Evolutionary conservation across 1,140 invertebrate species (phyloP).

Genomic region (Drosophila sucinea): DNA sequence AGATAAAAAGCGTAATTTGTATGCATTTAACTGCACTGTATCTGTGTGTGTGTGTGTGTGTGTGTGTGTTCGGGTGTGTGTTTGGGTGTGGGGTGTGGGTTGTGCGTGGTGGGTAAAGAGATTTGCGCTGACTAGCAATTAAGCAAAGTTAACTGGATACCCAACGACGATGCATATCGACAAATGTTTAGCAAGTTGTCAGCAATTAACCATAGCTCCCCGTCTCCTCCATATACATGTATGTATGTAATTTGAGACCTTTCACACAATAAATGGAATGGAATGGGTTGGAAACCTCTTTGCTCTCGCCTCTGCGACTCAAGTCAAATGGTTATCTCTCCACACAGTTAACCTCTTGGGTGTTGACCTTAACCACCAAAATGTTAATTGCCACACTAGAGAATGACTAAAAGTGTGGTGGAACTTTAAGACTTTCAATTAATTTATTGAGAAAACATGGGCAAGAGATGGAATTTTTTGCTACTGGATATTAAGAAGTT

Average conservation of each 20-base stretch:
- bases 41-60: neutral
- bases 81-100: conserved; percentile 5
- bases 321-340: neutral
- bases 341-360: neutral
- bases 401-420: neutral
- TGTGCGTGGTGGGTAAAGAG: neutral
- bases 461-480: too few relatives aligned
- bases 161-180: conserved; percentile 1
- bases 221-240: too few relatives aligned
- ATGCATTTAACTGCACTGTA: conserved; percentile 26
- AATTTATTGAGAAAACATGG: too few relatives aligned
- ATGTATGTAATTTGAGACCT: conserved; percentile 41
- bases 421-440: too few relatives aligned
- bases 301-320: too few relatives aligned
- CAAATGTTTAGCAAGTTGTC: conserved; percentile 18
- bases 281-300: neutral
- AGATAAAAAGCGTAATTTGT: conserved; percentile 51
- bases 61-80: neutral
- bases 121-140: conserved; percentile 40
- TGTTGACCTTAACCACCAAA: neutral
- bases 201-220: conserved; percentile 29
- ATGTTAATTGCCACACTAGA: neutral
- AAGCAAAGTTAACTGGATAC: conserved; percentile 20
- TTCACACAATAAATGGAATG: conserved; percentile 2
- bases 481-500: too few relatives aligned